These are phyloP conservation scores for Odocoileus hemionus DNA, from an alignment of 2,113 vertebrate genomes.

Conservation along the genomic window DNA sequence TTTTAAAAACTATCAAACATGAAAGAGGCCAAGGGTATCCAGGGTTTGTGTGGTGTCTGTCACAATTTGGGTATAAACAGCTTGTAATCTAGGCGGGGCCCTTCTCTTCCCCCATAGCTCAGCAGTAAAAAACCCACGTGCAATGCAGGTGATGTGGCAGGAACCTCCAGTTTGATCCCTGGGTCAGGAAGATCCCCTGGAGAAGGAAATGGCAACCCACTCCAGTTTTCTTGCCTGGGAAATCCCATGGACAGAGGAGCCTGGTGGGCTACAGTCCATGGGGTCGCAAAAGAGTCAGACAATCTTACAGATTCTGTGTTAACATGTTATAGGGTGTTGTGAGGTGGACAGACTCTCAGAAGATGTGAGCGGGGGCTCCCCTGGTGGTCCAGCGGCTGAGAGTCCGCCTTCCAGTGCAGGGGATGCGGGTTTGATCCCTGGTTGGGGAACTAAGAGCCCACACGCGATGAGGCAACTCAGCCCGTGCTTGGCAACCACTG, in stretches of 20 bases:
- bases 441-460: background rate
- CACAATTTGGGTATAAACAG: background rate
- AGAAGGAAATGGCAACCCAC: background rate
- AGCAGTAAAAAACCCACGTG: background rate
- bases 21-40: background rate
- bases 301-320: background rate
- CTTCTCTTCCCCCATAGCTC: background rate
- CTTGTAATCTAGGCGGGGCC: background rate
- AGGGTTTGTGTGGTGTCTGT: background rate
- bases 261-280: background rate
- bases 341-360: background rate
- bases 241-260: background rate
- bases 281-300: background rate
- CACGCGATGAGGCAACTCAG: fast-evolving
- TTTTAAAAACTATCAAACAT: background rate
- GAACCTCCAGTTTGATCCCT: background rate
- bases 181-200: background rate
- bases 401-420: background rate
- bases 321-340: background rate
- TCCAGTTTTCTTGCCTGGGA: background rate
- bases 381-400: background rate
- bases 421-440: background rate
- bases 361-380: background rate
- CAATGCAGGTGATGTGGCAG: background rate
- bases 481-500: background rate